Base-by-base conservation (phyloP, 1,140 invertebrate genomes). In the Drosophila orena region DNA sequence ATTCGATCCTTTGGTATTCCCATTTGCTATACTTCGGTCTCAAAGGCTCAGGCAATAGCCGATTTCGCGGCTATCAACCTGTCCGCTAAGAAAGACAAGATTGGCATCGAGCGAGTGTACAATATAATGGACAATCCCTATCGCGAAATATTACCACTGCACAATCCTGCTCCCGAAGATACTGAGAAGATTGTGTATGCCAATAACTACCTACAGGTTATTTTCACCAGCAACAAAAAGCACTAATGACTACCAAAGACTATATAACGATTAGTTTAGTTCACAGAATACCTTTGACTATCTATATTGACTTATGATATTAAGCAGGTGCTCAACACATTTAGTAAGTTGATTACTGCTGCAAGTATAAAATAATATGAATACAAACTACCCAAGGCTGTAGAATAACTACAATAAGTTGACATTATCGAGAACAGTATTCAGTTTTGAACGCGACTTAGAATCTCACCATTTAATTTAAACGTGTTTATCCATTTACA, bases 141-240 rank as follows among this genome's bases (percentile, higher is more conserved):
- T 57, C 60, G 81, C 1, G 81, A 77, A 17, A 68, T 84, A 38
- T 35, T 85, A n/a, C 80, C 80, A 1, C 6, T 59, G 14, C 65
- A 43, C 17, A 85, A 85, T 58, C 54, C 42, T 2, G 53, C 15
- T 27, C 35, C 43, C 2, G 42, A 61, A 12, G 62, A 77, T 27
- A 4, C 24, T 0, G 81, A 84, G 17, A 68, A 49, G 22, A 38
- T 85, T 6, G 40, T 79, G 2, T 84, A 84, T 44, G 27, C 5
- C 2, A 84, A 84, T 44, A 85, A 84, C 38, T 85, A 80, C 43
- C 50, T 83, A 14, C 56, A 84, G 35, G 62, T 83, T 1, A 12
- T 83, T 7, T 70, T 75, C 11, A 70, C 79, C 4, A 54, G 38
- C 8, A 34, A 7, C 2, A 64, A 40, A 14, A 62, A 15, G 3